Conservation (phyloP, 2,113 vertebrate species). For the Accipiter cooperii region DNA sequence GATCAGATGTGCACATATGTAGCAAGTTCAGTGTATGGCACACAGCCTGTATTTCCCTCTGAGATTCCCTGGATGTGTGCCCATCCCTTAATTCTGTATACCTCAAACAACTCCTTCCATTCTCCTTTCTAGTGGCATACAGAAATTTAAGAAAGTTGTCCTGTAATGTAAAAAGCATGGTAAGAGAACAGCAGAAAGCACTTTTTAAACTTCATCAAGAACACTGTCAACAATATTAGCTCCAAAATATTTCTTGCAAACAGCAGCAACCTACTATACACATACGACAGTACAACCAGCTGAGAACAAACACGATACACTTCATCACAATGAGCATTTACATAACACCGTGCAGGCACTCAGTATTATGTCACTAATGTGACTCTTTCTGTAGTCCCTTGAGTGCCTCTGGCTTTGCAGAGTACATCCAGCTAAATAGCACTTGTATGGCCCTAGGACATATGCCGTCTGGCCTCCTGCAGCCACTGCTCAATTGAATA, state of each 20-base stretch:
- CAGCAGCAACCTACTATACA: not conserved
- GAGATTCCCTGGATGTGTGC: constrained; percentile 18
- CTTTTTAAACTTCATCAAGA: not conserved
- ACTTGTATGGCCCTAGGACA: constrained; percentile 46
- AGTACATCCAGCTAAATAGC: constrained; percentile 7
- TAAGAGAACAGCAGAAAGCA: not conserved
- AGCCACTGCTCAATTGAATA: constrained; percentile 25
- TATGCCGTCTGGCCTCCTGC: constrained; percentile 27
- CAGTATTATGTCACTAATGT: constrained; percentile 11
- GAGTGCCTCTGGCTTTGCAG: constrained; percentile 30
- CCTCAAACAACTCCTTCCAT: not conserved
- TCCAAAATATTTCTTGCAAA: not conserved
- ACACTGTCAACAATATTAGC: not conserved
- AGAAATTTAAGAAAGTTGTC: not conserved
- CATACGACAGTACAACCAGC: not conserved
- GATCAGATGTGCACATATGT: constrained; percentile 27
- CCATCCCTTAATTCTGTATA: not conserved
- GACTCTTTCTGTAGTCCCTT: not conserved
- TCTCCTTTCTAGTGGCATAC: not conserved
- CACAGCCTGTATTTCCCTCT: not conserved
- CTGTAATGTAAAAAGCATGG: not conserved
- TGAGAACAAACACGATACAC: not conserved
- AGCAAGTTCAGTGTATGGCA: constrained; percentile 28
- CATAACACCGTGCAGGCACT: not conserved
- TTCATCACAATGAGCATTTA: constrained; percentile 4